A percentile compares a stretch with the other conserved stretches of the same genome.
Evolutionary conservation across 2,113 vertebrate genomes (phyloP).

Genomic region (Dissostichus mawsoni): DNA sequence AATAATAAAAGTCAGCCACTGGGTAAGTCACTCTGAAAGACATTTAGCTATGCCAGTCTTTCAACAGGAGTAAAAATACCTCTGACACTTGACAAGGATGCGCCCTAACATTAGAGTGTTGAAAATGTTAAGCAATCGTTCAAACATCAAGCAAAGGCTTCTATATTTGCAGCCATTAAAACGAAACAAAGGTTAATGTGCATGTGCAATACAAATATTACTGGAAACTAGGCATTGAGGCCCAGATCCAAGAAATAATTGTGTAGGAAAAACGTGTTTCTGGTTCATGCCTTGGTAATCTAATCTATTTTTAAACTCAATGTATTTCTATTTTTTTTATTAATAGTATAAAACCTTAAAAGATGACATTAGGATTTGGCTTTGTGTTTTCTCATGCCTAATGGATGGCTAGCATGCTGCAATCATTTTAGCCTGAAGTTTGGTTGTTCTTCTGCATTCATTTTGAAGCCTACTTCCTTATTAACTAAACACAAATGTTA

Average conservation of each 20-base stretch:
- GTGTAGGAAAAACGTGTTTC: too few species aligned
- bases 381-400: too few species aligned
- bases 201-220: neutral
- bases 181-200: neutral
- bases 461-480: too few species aligned
- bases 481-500: too few species aligned
- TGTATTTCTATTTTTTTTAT: neutral
- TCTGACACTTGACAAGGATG: neutral
- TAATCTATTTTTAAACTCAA: neutral
- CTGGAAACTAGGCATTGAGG: neutral
- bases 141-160: neutral
- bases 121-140: neutral
- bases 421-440: too few species aligned
- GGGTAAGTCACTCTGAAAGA: conserved; percentile 23
- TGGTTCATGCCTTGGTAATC: neutral
- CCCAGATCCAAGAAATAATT: neutral
- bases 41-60: neutral
- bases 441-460: too few species aligned
- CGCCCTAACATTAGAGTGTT: too few species aligned
- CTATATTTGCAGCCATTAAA: neutral
- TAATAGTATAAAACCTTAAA: too few species aligned
- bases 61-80: too few species aligned
- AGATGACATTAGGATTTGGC: too few species aligned
- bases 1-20: conserved; percentile 7
- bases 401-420: too few species aligned